phyloP scores from a whole-genome alignment of 2,113 vertebrate genomes.

The Ictalurus punctatus region DNA sequence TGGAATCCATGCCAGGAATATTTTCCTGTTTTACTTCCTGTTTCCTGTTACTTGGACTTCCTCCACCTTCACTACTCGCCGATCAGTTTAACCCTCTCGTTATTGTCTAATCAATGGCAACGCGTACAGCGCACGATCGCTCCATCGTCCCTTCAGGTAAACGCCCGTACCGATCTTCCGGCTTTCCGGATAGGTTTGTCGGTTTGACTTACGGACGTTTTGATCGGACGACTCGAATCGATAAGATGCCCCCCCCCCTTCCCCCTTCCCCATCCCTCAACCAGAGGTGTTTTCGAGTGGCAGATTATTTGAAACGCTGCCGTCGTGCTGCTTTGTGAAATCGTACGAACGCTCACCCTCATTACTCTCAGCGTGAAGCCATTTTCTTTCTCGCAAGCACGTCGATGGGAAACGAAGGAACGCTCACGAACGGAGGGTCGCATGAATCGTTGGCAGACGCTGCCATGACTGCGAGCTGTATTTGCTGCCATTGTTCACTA shows the following conservation, averaged over 20 bases:
- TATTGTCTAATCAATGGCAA: neutral
- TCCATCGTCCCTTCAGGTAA: neutral
- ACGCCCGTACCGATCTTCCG: neutral
- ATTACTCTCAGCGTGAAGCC: neutral
- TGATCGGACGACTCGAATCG: neutral
- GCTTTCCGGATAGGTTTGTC: neutral
- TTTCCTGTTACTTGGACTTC: neutral
- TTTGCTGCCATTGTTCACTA: too few species aligned
- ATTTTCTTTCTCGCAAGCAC: neutral
- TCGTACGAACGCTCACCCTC: neutral
- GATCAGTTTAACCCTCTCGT: neutral
- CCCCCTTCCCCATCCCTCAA: too few species aligned
- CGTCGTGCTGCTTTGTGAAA: neutral
- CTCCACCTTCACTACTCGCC: neutral
- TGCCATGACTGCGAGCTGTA: neutral
- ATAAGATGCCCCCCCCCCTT: neutral
- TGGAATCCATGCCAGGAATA: neutral
- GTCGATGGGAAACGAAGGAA: neutral
- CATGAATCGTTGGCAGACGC: neutral
- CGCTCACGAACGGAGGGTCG: neutral
- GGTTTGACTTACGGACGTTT: neutral
- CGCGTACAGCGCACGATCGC: neutral
- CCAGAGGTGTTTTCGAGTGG: neutral
- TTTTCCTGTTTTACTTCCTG: neutral
- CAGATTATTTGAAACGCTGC: neutral